A percentile compares a stretch with the other conserved stretches of the same genome.
Evolutionary conservation across 92 coral and sea anemone species (phyloP).

Genomic region (Umimayanthus chanpuru): DNA sequence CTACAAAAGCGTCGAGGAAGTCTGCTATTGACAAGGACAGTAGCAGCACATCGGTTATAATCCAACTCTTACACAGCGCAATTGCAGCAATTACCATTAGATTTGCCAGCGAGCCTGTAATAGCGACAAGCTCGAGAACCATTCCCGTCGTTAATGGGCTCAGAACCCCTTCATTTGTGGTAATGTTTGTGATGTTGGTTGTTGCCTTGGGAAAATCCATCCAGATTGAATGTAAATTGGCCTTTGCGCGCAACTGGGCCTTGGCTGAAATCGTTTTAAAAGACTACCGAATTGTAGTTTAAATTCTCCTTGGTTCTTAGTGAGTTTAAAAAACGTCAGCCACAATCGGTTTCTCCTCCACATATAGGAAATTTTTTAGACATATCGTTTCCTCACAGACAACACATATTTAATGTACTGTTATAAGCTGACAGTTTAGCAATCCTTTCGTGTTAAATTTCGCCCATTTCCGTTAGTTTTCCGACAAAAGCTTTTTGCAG

Average conservation of each 20-base stretch:
- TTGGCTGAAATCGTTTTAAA: not conserved
- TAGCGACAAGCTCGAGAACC: slow-evolving; percentile 65
- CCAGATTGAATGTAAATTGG: not conserved
- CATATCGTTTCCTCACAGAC: slow-evolving; percentile 18
- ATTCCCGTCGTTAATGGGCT: slow-evolving; percentile 71
- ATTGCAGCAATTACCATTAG: slow-evolving; percentile 73
- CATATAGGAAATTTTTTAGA: slow-evolving; percentile 1
- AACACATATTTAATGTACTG: not conserved
- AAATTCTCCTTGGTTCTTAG: not conserved
- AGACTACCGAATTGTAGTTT: not conserved
- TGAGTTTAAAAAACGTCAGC: too few species aligned
- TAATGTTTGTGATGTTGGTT: slow-evolving; percentile 17
- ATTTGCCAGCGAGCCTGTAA: slow-evolving; percentile 72
- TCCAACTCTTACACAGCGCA: slow-evolving; percentile 67
- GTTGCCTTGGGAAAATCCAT: slow-evolving; percentile 14
- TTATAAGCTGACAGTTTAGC: not conserved
- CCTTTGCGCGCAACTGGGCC: not conserved
- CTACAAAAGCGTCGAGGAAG: too few species aligned
- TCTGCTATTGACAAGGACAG: too few species aligned
- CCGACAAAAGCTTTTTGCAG: not conserved
- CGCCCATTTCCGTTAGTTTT: not conserved
- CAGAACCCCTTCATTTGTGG: slow-evolving; percentile 9
- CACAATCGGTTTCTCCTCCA: not conserved
- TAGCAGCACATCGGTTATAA: too few species aligned
- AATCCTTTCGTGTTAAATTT: not conserved